Evolutionary conservation across 2,888 invertebrate species (phyloP).

Genomic region (Eupithecia inturbata): DNA sequence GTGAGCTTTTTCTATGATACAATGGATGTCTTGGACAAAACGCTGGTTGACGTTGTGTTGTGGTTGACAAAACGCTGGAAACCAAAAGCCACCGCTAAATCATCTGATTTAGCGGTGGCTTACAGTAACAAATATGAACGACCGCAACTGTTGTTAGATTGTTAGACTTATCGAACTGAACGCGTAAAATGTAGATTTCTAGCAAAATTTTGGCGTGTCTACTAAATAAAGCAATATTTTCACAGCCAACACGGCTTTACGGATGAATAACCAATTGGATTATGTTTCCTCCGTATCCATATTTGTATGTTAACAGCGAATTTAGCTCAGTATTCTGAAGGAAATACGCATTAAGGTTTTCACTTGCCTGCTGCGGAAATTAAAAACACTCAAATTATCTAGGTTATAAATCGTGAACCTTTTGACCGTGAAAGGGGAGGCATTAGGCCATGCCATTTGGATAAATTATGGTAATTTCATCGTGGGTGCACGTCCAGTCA

Average conservation of each 20-base stretch:
- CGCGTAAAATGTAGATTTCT: not conserved
- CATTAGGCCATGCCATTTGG: constrained; percentile 13
- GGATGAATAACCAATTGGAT: constrained; percentile 31
- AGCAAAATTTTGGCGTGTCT: not conserved
- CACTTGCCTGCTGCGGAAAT: constrained; percentile 4
- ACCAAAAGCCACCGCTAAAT: not conserved
- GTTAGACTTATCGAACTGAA: not conserved
- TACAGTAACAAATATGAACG: not conserved
- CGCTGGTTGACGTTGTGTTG: no score
- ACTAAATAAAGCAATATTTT: constrained; percentile 24
- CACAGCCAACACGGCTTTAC: constrained; percentile 35
- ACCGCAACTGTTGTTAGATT: not conserved
- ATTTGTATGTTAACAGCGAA: constrained; percentile 14
- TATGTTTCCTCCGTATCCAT: constrained; percentile 31
- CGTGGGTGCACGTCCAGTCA: constrained; percentile 28
- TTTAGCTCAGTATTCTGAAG: constrained; percentile 8
- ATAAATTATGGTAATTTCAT: constrained; percentile 25
- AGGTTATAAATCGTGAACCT: constrained; percentile 27
- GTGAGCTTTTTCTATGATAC: constrained; percentile 39
- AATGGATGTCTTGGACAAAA: constrained; percentile 33
- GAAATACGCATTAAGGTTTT: constrained; percentile 26
- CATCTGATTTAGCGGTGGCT: not conserved
- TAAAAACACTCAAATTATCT: not conserved
- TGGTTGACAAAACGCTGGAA: constrained; percentile 22
- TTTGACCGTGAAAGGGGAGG: constrained; percentile 30